phyloP scores from a whole-genome alignment of 2,888 invertebrate species.

The Apamea crenata region DNA sequence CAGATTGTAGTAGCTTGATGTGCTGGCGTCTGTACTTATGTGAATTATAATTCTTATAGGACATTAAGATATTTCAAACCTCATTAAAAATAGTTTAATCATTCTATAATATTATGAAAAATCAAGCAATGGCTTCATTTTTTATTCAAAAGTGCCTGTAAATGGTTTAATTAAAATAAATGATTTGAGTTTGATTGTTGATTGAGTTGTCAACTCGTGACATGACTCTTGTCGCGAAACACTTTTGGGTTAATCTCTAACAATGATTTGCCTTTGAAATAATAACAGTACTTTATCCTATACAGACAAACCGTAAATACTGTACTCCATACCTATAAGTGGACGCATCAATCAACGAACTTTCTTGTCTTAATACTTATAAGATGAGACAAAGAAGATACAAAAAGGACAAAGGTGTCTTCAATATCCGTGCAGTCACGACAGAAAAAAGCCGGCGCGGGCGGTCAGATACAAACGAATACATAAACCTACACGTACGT shows the following conservation, averaged over 20 bases:
- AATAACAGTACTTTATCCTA: constrained; percentile 26
- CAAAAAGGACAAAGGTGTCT: constrained; percentile 7
- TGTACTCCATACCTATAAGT: constrained; percentile 39
- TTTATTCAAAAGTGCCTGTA: no score
- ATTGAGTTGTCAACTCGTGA: no score
- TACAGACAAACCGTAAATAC: constrained; percentile 9
- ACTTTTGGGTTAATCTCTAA: background rate
- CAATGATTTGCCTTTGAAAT: background rate
- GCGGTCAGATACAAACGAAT: constrained; percentile 13
- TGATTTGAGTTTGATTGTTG: no score
- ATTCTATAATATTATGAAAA: no score
- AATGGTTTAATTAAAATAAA: no score
- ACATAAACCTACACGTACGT: no score
- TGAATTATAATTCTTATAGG: no score
- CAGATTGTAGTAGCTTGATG: no score
- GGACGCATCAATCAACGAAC: constrained; percentile 46
- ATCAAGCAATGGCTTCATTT: no score
- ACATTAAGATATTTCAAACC: no score
- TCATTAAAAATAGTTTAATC: no score
- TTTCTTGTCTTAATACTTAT: constrained; percentile 32
- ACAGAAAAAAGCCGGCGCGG: constrained; percentile 3
- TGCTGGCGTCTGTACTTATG: no score
- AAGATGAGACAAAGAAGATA: constrained; percentile 18
- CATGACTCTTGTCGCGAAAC: background rate
- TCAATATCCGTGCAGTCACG: constrained; percentile 19